Percentiles rank a stretch among this genome's conserved stretches.
These are phyloP conservation scores for Acanthurus lineatus DNA, from an alignment of 2,797 vertebrate genomes.

Conservation along the genomic window DNA sequence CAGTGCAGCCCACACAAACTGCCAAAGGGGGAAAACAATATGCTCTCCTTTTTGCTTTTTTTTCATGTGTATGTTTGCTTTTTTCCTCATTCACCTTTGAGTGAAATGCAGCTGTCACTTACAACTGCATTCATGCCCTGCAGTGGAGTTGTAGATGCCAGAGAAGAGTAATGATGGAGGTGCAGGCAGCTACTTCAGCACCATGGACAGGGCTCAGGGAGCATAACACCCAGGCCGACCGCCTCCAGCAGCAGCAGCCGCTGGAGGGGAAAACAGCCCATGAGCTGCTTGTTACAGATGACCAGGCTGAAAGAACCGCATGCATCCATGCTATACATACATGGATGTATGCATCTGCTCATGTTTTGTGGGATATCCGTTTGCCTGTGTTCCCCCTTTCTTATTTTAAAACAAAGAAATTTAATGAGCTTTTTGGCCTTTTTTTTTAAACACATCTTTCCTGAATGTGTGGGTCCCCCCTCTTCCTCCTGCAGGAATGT, in stretches of 20 bases:
- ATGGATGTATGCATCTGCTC: neutral
- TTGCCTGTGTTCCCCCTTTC: neutral
- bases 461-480: neutral
- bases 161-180: conserved; percentile 46
- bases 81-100: conserved; percentile 14
- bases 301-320: neutral
- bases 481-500: conserved; percentile 26
- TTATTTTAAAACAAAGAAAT: neutral
- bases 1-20: conserved; percentile 26
- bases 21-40: conserved; percentile 24
- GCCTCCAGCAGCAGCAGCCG: conserved; percentile 26
- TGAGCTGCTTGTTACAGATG: conserved; percentile 41
- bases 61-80: neutral
- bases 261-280: conserved; percentile 22
- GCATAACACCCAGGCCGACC: conserved; percentile 21
- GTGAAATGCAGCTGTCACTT: conserved; percentile 20
- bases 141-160: conserved; percentile 28
- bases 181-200: conserved; percentile 64
- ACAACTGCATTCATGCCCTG: conserved; percentile 15
- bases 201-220: conserved; percentile 66
- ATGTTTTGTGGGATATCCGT: neutral
- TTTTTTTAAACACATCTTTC: conserved; percentile 25
- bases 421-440: neutral
- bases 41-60: neutral
- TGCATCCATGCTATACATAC: conserved; percentile 10